Percentiles rank a stretch among this genome's conserved stretches.
These are phyloP conservation scores for Trichomycterus rosablanca DNA, from an alignment of 2,113 vertebrate genomes.

Conservation along the genomic window DNA sequence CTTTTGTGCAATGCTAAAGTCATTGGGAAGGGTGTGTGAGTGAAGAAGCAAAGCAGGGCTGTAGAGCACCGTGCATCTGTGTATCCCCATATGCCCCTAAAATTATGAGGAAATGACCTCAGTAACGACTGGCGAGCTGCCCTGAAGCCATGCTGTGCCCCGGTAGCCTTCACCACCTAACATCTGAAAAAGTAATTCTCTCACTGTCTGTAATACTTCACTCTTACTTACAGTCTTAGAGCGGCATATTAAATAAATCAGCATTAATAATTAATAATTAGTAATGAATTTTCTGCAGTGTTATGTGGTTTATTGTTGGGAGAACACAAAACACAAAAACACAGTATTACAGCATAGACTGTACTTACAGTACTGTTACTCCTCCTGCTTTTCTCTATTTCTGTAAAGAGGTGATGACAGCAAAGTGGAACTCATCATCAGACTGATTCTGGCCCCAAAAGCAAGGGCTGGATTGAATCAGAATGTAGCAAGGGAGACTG, in stretches of 20 bases:
- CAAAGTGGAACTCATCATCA: too few species aligned
- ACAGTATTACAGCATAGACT: too few species aligned
- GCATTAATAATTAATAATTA: too few species aligned
- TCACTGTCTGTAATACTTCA: neutral
- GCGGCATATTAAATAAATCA: neutral
- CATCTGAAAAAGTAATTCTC: constrained; percentile 35
- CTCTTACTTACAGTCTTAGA: neutral
- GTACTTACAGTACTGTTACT: too few species aligned
- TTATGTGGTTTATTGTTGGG: too few species aligned
- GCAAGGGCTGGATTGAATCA: too few species aligned
- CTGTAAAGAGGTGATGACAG: too few species aligned
- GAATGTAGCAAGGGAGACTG: too few species aligned
- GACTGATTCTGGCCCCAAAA: too few species aligned
- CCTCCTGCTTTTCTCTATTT: too few species aligned
- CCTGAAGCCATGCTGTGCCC: constrained; percentile 1
- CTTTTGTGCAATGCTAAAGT: constrained; percentile 8
- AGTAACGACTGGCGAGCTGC: constrained; percentile 15
- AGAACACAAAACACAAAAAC: too few species aligned
- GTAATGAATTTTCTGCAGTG: too few species aligned
- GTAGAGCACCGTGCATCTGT: constrained; percentile 17
- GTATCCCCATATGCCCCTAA: constrained; percentile 15
- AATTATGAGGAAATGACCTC: constrained; percentile 26
- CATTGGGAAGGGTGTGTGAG: constrained; percentile 13
- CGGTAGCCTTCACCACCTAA: constrained; percentile 18
- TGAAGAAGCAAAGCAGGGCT: constrained; percentile 19